phyloP scores from a whole-genome alignment of 2,888 invertebrate genomes.

The Nemotelus nigrinus region DNA sequence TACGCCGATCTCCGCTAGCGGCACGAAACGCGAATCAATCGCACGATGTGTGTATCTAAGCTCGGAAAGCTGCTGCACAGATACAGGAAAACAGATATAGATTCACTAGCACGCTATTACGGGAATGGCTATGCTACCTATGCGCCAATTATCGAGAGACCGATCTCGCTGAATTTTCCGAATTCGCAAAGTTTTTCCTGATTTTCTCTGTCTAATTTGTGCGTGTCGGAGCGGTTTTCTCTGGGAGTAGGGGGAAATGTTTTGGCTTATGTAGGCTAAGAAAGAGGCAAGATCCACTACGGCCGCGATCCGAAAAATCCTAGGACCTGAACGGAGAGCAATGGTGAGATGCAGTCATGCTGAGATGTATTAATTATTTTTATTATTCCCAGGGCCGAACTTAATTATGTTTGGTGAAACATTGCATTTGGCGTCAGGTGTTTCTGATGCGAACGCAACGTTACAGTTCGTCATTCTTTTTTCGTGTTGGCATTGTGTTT shows the following conservation, averaged over 20 bases:
- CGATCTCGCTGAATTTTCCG: slow-evolving; percentile 14
- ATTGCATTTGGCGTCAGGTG: slow-evolving; percentile 30
- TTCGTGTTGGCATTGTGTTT: slow-evolving; percentile 16
- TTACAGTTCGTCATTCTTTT: not conserved
- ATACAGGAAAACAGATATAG: not conserved
- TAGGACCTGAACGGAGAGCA: slow-evolving; percentile 4
- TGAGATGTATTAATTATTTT: slow-evolving; percentile 51
- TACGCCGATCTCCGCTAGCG: slow-evolving; percentile 32
- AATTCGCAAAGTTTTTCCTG: slow-evolving; percentile 35
- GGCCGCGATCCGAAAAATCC: not conserved
- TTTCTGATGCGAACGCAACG: slow-evolving; percentile 12
- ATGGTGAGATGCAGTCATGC: slow-evolving; percentile 29
- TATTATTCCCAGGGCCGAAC: slow-evolving; percentile 52
- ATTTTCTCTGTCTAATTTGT: slow-evolving; percentile 11
- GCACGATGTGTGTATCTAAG: slow-evolving; percentile 15
- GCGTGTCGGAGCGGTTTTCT: not conserved
- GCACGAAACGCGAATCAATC: slow-evolving; percentile 1
- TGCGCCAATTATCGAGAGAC: slow-evolving; percentile 21
- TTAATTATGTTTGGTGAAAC: slow-evolving; percentile 45
- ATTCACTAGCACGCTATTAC: no score
- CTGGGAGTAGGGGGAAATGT: slow-evolving; percentile 15
- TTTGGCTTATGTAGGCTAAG: slow-evolving; percentile 26
- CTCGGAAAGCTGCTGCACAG: not conserved
- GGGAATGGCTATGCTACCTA: no score
- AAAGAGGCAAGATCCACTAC: not conserved